A percentile compares a stretch with the other conserved stretches of the same genome.
Evolutionary conservation across 1,140 invertebrate species (phyloP).

Genomic region (Drosophila repletoides): DNA sequence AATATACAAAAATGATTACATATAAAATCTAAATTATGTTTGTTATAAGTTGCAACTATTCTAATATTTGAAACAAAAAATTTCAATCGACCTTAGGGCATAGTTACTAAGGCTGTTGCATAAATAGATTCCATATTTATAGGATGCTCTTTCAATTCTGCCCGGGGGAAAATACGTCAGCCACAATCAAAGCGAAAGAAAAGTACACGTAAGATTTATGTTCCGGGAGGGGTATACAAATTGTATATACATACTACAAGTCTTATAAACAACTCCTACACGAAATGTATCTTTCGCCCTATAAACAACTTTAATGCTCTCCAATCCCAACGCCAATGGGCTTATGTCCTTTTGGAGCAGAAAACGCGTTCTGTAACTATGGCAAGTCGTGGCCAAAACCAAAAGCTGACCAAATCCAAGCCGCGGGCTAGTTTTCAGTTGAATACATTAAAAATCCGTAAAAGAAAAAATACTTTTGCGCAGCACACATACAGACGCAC

Average conservation of each 20-base stretch:
- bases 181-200: conserved; percentile 30
- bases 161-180: conserved; percentile 12
- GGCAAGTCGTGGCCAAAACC: conserved; percentile 7
- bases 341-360: neutral
- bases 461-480: conserved; percentile 13
- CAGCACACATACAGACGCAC: neutral
- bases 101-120: conserved; percentile 3
- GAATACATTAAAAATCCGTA: conserved; percentile 48
- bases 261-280: neutral
- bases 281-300: conserved; percentile 1
- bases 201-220: conserved; percentile 27
- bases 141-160: neutral
- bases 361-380: conserved; percentile 1
- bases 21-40: too few species aligned
- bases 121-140: conserved; percentile 30
- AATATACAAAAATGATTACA: neutral
- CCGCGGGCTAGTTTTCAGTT: conserved; percentile 56
- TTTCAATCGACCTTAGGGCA: neutral
- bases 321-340: conserved; percentile 30
- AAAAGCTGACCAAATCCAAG: conserved; percentile 43
- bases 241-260: conserved; percentile 13
- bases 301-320: conserved; percentile 45
- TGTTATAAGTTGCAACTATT: neutral
- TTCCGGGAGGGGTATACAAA: conserved; percentile 12
- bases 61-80: neutral